phyloP scores from a whole-genome alignment of 2,113 vertebrate species.

The Tretioscincus oriximinensis region DNA sequence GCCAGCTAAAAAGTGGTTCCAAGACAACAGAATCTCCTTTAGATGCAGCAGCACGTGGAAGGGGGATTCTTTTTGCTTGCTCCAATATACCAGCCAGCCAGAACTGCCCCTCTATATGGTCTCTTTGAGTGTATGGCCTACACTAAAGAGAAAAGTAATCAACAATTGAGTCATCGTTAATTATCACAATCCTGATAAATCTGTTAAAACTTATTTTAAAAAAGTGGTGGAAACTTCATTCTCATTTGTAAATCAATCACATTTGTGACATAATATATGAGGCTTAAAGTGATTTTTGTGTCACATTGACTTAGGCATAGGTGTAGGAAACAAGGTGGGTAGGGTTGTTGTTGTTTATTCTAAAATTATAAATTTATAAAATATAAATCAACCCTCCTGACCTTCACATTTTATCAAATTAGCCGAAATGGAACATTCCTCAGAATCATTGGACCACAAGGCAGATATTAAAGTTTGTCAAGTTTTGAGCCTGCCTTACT shows the following conservation, averaged over 20 bases:
- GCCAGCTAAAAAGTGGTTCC: too few species aligned
- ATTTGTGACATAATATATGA: slow-evolving; percentile 15
- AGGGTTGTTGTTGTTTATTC: slow-evolving; percentile 1
- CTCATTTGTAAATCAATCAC: slow-evolving; percentile 16
- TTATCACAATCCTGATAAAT: slow-evolving; percentile 1
- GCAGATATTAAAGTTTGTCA: background rate
- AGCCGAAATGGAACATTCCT: background rate
- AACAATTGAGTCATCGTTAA: background rate
- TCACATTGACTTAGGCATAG: slow-evolving; percentile 20
- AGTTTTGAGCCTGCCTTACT: background rate
- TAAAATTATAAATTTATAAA: slow-evolving; percentile 26
- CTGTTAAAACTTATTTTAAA: slow-evolving; percentile 8
- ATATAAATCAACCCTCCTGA: background rate
- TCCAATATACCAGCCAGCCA: too few species aligned
- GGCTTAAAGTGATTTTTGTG: background rate
- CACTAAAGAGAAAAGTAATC: background rate
- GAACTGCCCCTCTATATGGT: background rate
- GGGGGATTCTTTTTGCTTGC: too few species aligned
- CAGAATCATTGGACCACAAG: background rate
- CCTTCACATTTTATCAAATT: background rate
- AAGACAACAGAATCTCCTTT: too few species aligned
- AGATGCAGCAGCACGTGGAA: too few species aligned
- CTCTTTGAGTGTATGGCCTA: background rate
- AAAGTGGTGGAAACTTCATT: slow-evolving; percentile 7
- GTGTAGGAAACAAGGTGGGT: slow-evolving; percentile 9